These are phyloP conservation scores for Ptychadena robeensis DNA, from an alignment of 2,797 vertebrate species.

Conservation along the genomic window DNA sequence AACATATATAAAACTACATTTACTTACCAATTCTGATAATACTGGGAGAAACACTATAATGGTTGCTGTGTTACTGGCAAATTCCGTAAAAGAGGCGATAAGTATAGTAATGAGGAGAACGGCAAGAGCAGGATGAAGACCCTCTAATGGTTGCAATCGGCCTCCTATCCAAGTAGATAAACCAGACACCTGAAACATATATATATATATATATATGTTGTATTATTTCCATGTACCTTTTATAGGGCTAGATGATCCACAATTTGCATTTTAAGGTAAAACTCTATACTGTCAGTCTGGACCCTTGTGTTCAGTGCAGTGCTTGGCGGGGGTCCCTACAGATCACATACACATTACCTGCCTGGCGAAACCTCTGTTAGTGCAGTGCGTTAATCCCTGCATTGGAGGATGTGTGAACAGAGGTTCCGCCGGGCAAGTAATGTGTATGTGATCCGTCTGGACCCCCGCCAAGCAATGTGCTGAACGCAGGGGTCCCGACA, in stretches of 20 bases:
- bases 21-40: slow-evolving; percentile 90
- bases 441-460: no score
- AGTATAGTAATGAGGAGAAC: slow-evolving; percentile 88
- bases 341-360: no score
- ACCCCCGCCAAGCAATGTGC: no score
- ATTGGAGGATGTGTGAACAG: no score
- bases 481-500: no score
- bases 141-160: slow-evolving; percentile 86
- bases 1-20: no score
- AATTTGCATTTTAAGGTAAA: background rate
- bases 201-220: background rate
- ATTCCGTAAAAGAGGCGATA: slow-evolving; percentile 92
- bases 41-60: slow-evolving; percentile 95
- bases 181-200: slow-evolving; percentile 89
- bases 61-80: slow-evolving; percentile 96
- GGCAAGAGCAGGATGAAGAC: slow-evolving; percentile 82
- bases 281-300: no score
- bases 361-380: no score
- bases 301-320: no score
- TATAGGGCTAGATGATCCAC: background rate
- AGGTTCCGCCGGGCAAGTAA: no score
- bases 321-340: no score
- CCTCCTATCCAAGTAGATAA: slow-evolving; percentile 91
- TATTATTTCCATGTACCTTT: background rate
- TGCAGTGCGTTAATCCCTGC: no score